A percentile compares a stretch with the other conserved stretches of the same genome.
These are phyloP conservation scores for Coelopa frigida DNA, from an alignment of 1,140 invertebrate genomes.

Conservation along the genomic window DNA sequence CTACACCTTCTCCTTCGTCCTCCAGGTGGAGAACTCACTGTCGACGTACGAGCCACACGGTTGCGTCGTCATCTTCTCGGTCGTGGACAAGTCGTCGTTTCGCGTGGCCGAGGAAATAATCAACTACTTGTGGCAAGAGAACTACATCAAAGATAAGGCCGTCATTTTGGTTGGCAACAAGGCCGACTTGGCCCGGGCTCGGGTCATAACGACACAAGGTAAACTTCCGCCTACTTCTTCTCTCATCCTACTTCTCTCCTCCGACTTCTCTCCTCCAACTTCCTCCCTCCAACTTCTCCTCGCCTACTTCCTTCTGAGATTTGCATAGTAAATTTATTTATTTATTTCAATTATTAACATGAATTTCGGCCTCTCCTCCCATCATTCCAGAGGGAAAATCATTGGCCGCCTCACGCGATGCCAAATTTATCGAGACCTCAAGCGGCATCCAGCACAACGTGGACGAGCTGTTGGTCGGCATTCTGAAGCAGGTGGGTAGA, in stretches of 20 bases:
- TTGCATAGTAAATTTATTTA: no score
- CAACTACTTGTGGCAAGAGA: constrained; percentile 71
- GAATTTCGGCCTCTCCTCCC: constrained; percentile 9
- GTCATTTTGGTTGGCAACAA: constrained; percentile 93
- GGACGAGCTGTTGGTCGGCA: constrained; percentile 80
- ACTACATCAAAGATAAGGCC: constrained; percentile 69
- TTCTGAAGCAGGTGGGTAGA: constrained; percentile 75
- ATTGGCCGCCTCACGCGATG: constrained; percentile 74
- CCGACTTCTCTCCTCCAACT: background rate
- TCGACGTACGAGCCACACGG: constrained; percentile 83
- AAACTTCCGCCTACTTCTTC: constrained; percentile 25
- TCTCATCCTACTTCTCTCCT: background rate
- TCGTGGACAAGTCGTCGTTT: constrained; percentile 72
- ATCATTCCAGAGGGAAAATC: constrained; percentile 69
- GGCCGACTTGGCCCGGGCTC: constrained; percentile 78
- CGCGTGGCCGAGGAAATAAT: constrained; percentile 70
- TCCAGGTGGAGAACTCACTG: constrained; percentile 71
- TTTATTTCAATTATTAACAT: no score
- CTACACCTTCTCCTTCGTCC: no score
- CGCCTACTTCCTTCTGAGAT: background rate
- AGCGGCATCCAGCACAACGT: constrained; percentile 87
- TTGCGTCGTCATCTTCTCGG: constrained; percentile 82
- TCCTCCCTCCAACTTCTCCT: background rate
- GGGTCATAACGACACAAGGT: constrained; percentile 75
- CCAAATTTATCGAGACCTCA: constrained; percentile 89